phyloP scores from a whole-genome alignment of 2,888 invertebrate species.

The Deilephila porcellus region DNA sequence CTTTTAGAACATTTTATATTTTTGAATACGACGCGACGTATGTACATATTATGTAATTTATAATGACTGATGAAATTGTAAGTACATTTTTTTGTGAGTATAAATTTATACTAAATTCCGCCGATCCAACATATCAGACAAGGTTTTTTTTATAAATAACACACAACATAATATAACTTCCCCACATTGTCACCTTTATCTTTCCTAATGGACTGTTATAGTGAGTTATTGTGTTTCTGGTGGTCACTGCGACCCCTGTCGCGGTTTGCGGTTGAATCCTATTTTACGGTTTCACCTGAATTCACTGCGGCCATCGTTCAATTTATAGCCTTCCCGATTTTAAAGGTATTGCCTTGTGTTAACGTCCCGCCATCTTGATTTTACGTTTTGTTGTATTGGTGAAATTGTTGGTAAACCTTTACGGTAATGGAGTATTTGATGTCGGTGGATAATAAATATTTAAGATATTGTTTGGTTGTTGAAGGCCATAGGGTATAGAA shows the following conservation, averaged over 20 bases:
- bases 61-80: neutral
- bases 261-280: slow-evolving; percentile 13
- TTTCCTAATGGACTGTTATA: neutral
- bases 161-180: too few species aligned
- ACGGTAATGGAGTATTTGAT: too few species aligned
- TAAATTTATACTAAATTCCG: too few species aligned
- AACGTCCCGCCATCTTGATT: slow-evolving; percentile 15
- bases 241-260: neutral
- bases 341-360: slow-evolving; percentile 15
- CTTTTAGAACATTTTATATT: neutral
- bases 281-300: slow-evolving; percentile 25
- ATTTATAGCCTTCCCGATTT: slow-evolving; percentile 29
- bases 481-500: too few species aligned
- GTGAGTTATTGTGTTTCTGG: neutral
- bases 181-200: neutral
- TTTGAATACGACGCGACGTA: neutral
- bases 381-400: slow-evolving; percentile 8
- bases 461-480: too few species aligned
- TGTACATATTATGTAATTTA: neutral
- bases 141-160: too few species aligned
- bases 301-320: slow-evolving; percentile 13
- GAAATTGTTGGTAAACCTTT: neutral
- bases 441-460: too few species aligned
- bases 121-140: too few species aligned
- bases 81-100: too few species aligned